phyloP scores from a whole-genome alignment of 1,140 invertebrate genomes.

The Drosophila suzukii region DNA sequence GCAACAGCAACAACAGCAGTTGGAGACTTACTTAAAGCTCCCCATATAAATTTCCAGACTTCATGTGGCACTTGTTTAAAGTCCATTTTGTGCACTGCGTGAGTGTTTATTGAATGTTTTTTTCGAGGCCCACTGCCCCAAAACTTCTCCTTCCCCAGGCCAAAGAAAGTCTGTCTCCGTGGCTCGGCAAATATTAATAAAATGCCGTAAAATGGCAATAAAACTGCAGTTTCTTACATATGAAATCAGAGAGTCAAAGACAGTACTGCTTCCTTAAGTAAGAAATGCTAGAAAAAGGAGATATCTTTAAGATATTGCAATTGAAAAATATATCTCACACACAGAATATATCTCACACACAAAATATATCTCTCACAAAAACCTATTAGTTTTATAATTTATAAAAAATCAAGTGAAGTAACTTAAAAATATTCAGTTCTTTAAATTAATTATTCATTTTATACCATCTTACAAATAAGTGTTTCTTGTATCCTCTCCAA shows the following conservation, averaged over 20 bases:
- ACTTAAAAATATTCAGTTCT: no score
- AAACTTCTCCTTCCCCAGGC: background rate
- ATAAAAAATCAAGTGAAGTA: no score
- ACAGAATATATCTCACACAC: no score
- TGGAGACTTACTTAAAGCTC: constrained; percentile 79
- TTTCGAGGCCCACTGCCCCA: constrained; percentile 8
- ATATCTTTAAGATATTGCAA: background rate
- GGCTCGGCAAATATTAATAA: constrained; percentile 72
- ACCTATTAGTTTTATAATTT: no score
- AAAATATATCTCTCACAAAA: no score
- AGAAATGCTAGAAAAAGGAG: background rate
- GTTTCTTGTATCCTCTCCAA: no score
- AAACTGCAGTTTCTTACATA: constrained; percentile 53
- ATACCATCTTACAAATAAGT: no score
- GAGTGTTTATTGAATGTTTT: constrained; percentile 79
- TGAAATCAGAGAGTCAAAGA: constrained; percentile 53
- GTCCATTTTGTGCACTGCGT: constrained; percentile 78
- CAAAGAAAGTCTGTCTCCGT: constrained; percentile 21
- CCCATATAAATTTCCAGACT: constrained; percentile 75
- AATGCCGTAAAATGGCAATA: constrained; percentile 76
- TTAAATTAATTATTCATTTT: no score
- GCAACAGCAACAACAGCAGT: constrained; percentile 26
- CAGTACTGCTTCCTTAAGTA: background rate
- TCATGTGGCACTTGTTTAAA: constrained; percentile 81
- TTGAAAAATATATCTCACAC: no score